Conservation (phyloP, 2,113 vertebrate species). For the Benitochromis conjunctus region DNA sequence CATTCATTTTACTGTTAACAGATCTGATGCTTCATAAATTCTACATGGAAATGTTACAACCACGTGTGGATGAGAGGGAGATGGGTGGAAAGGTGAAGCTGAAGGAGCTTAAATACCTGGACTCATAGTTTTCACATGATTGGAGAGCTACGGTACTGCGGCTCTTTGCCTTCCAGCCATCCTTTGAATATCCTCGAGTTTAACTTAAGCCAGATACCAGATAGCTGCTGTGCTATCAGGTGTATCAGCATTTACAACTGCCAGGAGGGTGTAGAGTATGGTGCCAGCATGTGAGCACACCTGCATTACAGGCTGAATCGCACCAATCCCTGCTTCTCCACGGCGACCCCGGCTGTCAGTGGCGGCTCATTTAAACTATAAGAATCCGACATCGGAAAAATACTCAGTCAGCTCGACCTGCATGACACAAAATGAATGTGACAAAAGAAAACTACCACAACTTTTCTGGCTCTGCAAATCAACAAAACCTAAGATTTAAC, state of each 20-base stretch:
- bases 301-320: not conserved
- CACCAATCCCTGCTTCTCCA: not conserved
- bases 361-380: not conserved
- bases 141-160: fast-evolving
- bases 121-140: fast-evolving
- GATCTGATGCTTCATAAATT: not conserved
- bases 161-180: not conserved
- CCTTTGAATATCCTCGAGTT: not conserved
- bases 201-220: not conserved
- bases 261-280: not conserved
- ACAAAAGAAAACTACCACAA: not conserved
- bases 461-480: not conserved
- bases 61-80: not conserved
- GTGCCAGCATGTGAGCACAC: not conserved
- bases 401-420: no score
- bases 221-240: not conserved
- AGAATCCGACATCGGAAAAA: fast-evolving
- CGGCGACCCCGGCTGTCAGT: not conserved
- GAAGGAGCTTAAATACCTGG: not conserved
- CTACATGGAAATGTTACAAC: not conserved
- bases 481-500: not conserved
- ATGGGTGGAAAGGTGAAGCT: not conserved
- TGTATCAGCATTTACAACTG: not conserved
- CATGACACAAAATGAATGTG: not conserved
- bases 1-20: not conserved